Evolutionary conservation across 2,113 vertebrate species (phyloP), one percentile per base, ranked within the genome.

Genomic region (Eira barbara): DNA sequence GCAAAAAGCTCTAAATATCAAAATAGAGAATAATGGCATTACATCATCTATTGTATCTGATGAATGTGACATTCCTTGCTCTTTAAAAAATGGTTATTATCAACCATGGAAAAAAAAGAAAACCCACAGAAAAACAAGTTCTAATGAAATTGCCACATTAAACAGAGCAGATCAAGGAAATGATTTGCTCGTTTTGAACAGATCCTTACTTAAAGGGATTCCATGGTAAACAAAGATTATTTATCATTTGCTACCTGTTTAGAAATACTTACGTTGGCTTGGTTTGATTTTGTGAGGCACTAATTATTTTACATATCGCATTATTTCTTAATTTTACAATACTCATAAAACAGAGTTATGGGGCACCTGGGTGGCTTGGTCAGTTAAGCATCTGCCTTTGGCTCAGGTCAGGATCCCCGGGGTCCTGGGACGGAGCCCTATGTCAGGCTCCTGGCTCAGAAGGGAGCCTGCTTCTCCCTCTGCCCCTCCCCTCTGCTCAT

Each of bases 1-100:
- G 31, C 57, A 88, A 91, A 91, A 83, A 86, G 3, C 42, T 95
- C 71, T 81, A 76, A 86, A 74, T 85, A 92, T 36, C 65, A 94
- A 93, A 95, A 89, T 10, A 83, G 31, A 73, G 45, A 92, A 92
- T n/a, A 52, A 39, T 45, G 74, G 87, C 18, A 69, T 67, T 39
- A 83, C 10, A 83, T 55, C 55, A 91, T 39, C 59, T 61, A 74
- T 52, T 86, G 27, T 73, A 49, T 95, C 73, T 90, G 27, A 81
- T 67, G 49, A 82, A 0, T 71, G 10, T 49, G 49, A 31, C 5
- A 92, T n/a, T 89, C 17, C 76, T 39, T 79, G 39, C 25, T 76
- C 86, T 86, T 91, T 21, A 59, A 83, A 74, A 95, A 82, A 67
- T 0, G 3, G 49, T 89, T 85, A 81, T 15, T 85, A 83, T 36